Evolutionary conservation across 2,888 invertebrate species (phyloP), one percentile per base, ranked within the genome.

Genomic region (Panorpa germanica): DNA sequence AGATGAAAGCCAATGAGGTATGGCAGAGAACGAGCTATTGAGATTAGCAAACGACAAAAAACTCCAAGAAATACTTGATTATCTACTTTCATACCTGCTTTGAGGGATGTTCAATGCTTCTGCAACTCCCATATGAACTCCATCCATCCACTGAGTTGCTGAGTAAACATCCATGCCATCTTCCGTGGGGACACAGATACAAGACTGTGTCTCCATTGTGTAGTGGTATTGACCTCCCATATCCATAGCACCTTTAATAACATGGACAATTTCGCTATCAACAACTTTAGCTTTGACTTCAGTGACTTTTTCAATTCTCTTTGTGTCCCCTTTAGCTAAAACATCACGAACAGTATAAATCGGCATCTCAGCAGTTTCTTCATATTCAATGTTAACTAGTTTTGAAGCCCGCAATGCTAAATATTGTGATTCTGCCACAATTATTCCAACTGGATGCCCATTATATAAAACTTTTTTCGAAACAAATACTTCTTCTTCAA

Each of bases 121-220:
- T 1, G 72, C 60, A 4, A 77, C 52, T 2, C 61, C 58, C 13
- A 57, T 45, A 44, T 74, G 72, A 0, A 54, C 49, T 7, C 65
- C 45, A 40, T 74, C 69, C 39, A 71, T 56, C 61, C 64, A 71
- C 39, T 78, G 77, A 0, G 70, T 61, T 2, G 74, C 45, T 1
- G 65, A 52, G 41, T 62, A 67, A 1, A 82, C 63, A 35, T 76
- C 69, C 39, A 77, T 49, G 0, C 71, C 71, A 43, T 73, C 70
- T 48, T 77, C 77, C 10, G 57, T 59, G 1, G 71, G 75, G 10
- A 61, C 50, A 18, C 61, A 65, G 2, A 72, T 53, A 39, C 65
- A 64, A 1, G 60, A 59, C 33, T 71, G 70, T 0, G 70, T 61
- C 42, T 77, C 77, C 69, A 77, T 70, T 5, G 65, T 63, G 40